These are phyloP conservation scores for Pammene aurita DNA, from an alignment of 2,888 invertebrate species.

Conservation along the genomic window DNA sequence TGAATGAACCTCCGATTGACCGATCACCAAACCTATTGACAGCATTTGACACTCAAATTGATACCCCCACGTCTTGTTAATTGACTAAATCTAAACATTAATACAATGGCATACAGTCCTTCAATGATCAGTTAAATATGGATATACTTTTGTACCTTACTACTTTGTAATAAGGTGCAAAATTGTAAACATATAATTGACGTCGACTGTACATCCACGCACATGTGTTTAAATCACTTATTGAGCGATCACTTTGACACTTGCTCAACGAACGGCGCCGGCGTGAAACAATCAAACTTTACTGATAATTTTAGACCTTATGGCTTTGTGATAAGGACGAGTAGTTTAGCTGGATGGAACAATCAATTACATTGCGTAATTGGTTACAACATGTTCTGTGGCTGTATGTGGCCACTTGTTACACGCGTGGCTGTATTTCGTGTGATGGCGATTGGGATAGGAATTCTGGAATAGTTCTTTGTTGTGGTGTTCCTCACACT, in stretches of 20 bases:
- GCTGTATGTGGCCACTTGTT: conserved; percentile 48
- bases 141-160: too few species aligned
- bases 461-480: not conserved
- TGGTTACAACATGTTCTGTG: conserved; percentile 44
- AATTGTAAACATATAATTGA: not conserved
- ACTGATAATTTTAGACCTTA: not conserved
- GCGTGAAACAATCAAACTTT: not conserved
- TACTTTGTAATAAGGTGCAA: too few species aligned
- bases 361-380: conserved; percentile 45
- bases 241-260: conserved; percentile 31
- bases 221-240: conserved; percentile 24
- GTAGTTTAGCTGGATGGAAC: conserved; percentile 37
- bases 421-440: conserved; percentile 33
- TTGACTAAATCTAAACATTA: too few species aligned
- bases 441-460: conserved; percentile 26
- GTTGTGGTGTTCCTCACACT: too few species aligned
- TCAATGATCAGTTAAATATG: too few species aligned
- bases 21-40: conserved; percentile 7
- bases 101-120: too few species aligned
- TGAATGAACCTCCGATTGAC: too few species aligned
- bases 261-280: conserved; percentile 3
- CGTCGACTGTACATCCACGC: not conserved
- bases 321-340: not conserved
- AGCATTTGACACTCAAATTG: conserved; percentile 3
- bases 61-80: not conserved